A percentile compares a stretch with the other conserved stretches of the same genome.
These are phyloP conservation scores for Dicycla oo DNA, from an alignment of 2,888 invertebrate genomes.

Conservation along the genomic window DNA sequence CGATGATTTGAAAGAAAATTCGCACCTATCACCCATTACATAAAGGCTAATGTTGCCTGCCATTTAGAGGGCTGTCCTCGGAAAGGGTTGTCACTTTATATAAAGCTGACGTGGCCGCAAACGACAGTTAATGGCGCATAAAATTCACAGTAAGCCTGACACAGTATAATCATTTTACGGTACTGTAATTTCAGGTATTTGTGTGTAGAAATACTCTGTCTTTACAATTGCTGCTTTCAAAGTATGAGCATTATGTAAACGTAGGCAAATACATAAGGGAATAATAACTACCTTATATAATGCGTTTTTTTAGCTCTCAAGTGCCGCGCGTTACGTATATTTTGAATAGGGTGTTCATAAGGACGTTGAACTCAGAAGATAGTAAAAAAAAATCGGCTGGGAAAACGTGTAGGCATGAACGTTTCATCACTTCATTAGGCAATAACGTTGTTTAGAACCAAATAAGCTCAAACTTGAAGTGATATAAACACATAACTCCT, in stretches of 20 bases:
- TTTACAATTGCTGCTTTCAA: conserved; percentile 43
- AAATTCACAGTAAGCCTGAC: conserved; percentile 83
- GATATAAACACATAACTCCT: conserved; percentile 8
- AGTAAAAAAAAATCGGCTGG: not conserved
- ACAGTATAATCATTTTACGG: conserved; percentile 80
- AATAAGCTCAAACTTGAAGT: conserved; percentile 1
- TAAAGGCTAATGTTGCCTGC: conserved; percentile 73
- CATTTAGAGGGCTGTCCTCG: conserved; percentile 66
- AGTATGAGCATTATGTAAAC: conserved; percentile 36
- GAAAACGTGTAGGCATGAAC: not conserved
- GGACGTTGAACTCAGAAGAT: conserved; percentile 12
- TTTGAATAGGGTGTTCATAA: conserved; percentile 27
- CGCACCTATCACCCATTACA: conserved; percentile 62
- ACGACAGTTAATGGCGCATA: conserved; percentile 87
- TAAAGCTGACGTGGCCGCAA: conserved; percentile 85
- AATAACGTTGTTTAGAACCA: conserved; percentile 13
- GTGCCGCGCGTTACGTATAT: conserved; percentile 27
- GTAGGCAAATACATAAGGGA: conserved; percentile 45
- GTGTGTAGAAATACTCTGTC: conserved; percentile 48
- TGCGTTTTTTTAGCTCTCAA: conserved; percentile 39
- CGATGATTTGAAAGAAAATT: conserved; percentile 62
- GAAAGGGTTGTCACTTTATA: conserved; percentile 86
- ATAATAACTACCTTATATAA: conserved; percentile 48
- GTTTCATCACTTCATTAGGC: too few species aligned
- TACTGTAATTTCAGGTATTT: conserved; percentile 72